Conservation (phyloP, 2,113 vertebrate genomes). For the Siphamia tubifer region DNA sequence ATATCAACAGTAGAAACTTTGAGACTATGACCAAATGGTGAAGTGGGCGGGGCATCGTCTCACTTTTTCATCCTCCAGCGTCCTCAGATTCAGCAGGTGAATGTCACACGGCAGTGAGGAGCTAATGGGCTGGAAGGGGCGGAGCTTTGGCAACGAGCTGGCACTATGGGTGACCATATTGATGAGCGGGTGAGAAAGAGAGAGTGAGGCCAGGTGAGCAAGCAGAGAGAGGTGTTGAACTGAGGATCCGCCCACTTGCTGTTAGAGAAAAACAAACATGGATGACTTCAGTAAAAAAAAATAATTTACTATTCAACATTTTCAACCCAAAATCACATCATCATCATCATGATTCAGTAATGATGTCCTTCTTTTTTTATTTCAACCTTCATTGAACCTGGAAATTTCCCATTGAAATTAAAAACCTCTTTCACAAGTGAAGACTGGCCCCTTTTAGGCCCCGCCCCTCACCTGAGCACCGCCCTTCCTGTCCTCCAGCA, state of each 20-base stretch:
- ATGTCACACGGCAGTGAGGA: constrained; percentile 89
- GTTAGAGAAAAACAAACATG: background rate
- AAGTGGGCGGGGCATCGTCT: too few relatives aligned
- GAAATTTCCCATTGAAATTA: too few relatives aligned
- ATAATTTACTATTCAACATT: too few relatives aligned
- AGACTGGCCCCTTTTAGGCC: too few relatives aligned
- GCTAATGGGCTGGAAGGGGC: constrained; percentile 78
- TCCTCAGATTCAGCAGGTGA: constrained; percentile 88
- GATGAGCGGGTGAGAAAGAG: constrained; percentile 86
- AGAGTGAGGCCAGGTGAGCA: constrained; percentile 84
- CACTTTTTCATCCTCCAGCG: constrained; percentile 86
- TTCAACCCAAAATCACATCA: too few relatives aligned
- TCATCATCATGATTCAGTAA: too few relatives aligned
- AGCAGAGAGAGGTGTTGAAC: constrained; percentile 88
- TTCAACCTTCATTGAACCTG: too few relatives aligned
- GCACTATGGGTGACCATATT: constrained; percentile 70
- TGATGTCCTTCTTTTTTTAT: too few relatives aligned
- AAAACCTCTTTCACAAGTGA: too few relatives aligned
- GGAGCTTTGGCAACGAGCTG: constrained; percentile 43
- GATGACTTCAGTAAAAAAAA: too few relatives aligned
- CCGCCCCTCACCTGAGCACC: constrained; percentile 9
- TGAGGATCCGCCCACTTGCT: constrained; percentile 73
- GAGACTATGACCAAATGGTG: too few relatives aligned
- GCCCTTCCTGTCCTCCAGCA: constrained; percentile 81
- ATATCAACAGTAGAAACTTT: too few relatives aligned